phyloP scores from a whole-genome alignment of 2,113 vertebrate genomes.

The Oophaga pumilio region DNA sequence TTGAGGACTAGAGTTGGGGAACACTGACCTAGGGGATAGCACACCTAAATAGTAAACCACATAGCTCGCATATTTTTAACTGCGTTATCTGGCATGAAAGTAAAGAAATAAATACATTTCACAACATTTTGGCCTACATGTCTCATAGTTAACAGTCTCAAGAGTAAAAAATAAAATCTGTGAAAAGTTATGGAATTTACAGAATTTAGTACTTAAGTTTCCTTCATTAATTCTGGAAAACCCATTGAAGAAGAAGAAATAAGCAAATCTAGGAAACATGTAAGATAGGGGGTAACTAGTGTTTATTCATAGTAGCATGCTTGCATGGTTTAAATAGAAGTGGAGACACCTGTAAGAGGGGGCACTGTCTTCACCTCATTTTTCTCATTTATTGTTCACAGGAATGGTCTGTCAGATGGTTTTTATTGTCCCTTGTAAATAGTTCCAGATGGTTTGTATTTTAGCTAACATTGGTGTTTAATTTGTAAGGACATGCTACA shows the following conservation, averaged over 20 bases:
- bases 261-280: background rate
- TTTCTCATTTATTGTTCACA: background rate
- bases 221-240: constrained; percentile 31
- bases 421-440: constrained; percentile 3
- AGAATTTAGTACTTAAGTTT: constrained; percentile 60
- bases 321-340: background rate
- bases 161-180: constrained; percentile 59
- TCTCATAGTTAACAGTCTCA: constrained; percentile 35
- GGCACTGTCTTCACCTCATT: background rate
- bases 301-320: background rate
- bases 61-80: background rate
- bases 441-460: constrained; percentile 16
- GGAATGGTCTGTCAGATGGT: background rate
- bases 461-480: background rate
- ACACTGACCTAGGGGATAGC: no score
- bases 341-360: background rate
- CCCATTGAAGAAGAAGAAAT: constrained; percentile 51
- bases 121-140: background rate
- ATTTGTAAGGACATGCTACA: background rate
- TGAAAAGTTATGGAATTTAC: constrained; percentile 67
- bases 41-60: background rate
- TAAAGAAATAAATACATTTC: constrained; percentile 58
- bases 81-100: background rate
- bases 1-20: no score
- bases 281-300: background rate